Percentiles rank a stretch among this genome's conserved stretches.
phyloP scores from a whole-genome alignment of 2,113 vertebrate genomes.

The Harpagus bidentatus region DNA sequence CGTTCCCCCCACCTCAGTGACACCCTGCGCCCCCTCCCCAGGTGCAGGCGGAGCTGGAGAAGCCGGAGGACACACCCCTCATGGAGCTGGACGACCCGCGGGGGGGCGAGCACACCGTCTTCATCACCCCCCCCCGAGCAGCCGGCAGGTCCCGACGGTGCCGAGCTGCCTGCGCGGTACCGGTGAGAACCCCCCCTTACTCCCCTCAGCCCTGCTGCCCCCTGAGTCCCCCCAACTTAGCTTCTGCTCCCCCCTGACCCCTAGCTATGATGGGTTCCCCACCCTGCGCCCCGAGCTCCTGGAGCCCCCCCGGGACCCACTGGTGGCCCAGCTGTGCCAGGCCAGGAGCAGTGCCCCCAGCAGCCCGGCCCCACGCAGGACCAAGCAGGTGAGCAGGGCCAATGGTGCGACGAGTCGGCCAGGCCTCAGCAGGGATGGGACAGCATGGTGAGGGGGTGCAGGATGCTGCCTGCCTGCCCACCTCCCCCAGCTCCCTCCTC shows the following conservation, averaged over 20 bases:
- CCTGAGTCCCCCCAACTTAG: accelerated
- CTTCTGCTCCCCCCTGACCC: not conserved
- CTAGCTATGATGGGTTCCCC: constrained; percentile 90
- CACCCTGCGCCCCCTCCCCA: not conserved
- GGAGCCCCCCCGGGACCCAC: constrained; percentile 82
- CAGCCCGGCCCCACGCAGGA: constrained; percentile 90
- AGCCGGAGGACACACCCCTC: constrained; percentile 79
- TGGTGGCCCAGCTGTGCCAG: constrained; percentile 71
- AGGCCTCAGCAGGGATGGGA: not conserved
- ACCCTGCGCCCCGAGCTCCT: constrained; percentile 81
- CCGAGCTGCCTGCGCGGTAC: constrained; percentile 79
- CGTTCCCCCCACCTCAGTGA: too few relatives aligned
- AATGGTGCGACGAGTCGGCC: accelerated
- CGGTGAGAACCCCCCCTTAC: constrained; percentile 64
- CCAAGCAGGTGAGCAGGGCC: constrained; percentile 83
- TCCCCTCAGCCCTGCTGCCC: too few relatives aligned
- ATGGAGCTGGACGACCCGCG: constrained; percentile 87
- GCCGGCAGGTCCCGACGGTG: constrained; percentile 76
- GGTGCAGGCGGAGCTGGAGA: constrained; percentile 87
- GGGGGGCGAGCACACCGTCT: constrained; percentile 89
- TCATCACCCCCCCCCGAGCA: constrained; percentile 93
- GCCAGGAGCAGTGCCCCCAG: constrained; percentile 85
- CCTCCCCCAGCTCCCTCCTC: not conserved
- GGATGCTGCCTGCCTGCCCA: accelerated
- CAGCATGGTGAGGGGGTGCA: accelerated